A percentile compares a stretch with the other conserved stretches of the same genome.
Evolutionary conservation across 1,140 invertebrate species (phyloP).

Genomic region (Pseudomyrmex dendroicus): DNA sequence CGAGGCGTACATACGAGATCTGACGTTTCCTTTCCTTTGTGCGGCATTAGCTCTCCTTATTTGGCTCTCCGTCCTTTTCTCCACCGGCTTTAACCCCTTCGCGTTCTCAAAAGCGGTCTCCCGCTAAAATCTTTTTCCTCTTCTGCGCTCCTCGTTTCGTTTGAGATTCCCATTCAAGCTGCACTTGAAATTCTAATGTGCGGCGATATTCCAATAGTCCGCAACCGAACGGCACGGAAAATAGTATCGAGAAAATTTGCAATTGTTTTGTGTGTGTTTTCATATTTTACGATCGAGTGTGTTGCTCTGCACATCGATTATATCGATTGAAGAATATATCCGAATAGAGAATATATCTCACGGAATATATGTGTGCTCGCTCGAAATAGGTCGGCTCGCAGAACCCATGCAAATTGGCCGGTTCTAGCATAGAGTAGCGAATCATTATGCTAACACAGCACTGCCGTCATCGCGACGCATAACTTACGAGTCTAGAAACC

Average conservation of each 20-base stretch:
- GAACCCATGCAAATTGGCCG: constrained; percentile 58
- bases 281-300: not conserved
- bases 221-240: no score
- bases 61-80: constrained; percentile 70
- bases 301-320: not conserved
- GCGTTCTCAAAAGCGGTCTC: constrained; percentile 29
- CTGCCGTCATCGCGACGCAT: constrained; percentile 49
- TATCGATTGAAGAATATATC: not conserved
- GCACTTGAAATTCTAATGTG: constrained; percentile 30
- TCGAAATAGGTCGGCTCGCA: constrained; percentile 39
- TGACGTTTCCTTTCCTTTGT: constrained; percentile 80
- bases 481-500: constrained; percentile 39
- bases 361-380: not conserved
- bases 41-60: constrained; percentile 75
- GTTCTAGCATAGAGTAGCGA: not conserved
- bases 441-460: constrained; percentile 31
- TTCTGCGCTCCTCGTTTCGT: not conserved
- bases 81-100: constrained; percentile 45
- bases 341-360: not conserved
- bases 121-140: not conserved
- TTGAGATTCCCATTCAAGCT: not conserved
- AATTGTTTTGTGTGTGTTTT: not conserved
- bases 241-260: no score
- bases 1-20: constrained; percentile 60
- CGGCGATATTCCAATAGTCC: not conserved